Percentiles rank a stretch among this genome's conserved stretches.
Conservation (phyloP, 2,888 invertebrate genomes). For the Limenitis camilla region DNA sequence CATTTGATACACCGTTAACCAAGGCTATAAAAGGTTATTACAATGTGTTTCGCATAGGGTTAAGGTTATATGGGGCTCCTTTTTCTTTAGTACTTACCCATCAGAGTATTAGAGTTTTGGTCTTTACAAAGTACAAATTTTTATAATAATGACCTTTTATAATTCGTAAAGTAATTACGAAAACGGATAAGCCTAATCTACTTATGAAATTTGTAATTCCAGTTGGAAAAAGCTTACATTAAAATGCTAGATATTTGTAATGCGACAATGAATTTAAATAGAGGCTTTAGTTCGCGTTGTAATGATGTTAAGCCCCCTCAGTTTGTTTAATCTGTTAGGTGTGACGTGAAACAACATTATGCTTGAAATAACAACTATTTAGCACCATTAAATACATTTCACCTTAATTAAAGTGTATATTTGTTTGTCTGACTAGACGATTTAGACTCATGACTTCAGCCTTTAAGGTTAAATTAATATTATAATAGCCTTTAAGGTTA, state of each 20-base stretch:
- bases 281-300: constrained; percentile 26
- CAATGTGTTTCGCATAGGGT: not conserved
- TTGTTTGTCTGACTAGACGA: constrained; percentile 38
- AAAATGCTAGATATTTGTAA: not conserved
- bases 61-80: not conserved
- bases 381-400: constrained; percentile 52
- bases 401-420: constrained; percentile 42
- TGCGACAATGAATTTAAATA: constrained; percentile 15
- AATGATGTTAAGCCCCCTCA: constrained; percentile 31
- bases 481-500: too few species aligned
- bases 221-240: not conserved
- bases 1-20: constrained; percentile 12
- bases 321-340: constrained; percentile 44
- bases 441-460: too few species aligned
- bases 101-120: not conserved
- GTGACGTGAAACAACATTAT: constrained; percentile 44
- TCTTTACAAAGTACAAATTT: not conserved
- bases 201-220: not conserved
- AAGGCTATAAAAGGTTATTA: constrained; percentile 2
- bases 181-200: too few species aligned
- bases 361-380: constrained; percentile 48
- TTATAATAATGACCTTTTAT: too few species aligned
- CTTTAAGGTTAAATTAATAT: too few species aligned
- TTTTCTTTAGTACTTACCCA: not conserved
- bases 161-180: too few species aligned